phyloP scores from a whole-genome alignment of 2,797 vertebrate species.

The Hydrolagus colliei region DNA sequence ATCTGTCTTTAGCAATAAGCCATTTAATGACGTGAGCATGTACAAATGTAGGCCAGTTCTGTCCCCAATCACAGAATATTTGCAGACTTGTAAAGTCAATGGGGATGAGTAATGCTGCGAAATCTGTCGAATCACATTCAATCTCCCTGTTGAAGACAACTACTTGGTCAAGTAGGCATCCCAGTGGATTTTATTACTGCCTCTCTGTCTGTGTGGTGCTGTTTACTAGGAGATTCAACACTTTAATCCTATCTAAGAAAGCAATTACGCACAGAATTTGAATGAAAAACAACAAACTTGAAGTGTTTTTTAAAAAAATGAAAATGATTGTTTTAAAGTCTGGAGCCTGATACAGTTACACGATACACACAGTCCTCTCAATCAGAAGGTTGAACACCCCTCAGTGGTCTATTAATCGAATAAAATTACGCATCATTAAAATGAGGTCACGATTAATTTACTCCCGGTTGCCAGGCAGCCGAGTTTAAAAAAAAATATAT shows the following conservation, averaged over 20 bases:
- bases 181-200: no score
- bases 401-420: conserved; percentile 9
- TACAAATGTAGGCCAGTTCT: no score
- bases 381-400: conserved; percentile 21
- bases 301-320: background rate
- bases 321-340: background rate
- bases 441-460: conserved; percentile 28
- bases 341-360: background rate
- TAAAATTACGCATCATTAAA: conserved; percentile 27
- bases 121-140: no score
- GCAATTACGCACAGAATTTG: background rate
- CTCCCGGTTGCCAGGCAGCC: conserved; percentile 17
- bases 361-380: background rate
- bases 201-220: no score
- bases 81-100: no score
- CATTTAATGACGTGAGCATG: no score
- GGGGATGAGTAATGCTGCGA: no score
- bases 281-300: background rate
- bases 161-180: no score
- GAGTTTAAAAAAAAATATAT: background rate
- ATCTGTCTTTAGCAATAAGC: no score
- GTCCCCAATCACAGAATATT: no score
- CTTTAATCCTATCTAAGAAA: background rate
- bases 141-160: no score
- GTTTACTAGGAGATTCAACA: background rate